These are phyloP conservation scores for Bilobella aurantiaca DNA, from an alignment of 1,140 invertebrate genomes.

Conservation along the genomic window DNA sequence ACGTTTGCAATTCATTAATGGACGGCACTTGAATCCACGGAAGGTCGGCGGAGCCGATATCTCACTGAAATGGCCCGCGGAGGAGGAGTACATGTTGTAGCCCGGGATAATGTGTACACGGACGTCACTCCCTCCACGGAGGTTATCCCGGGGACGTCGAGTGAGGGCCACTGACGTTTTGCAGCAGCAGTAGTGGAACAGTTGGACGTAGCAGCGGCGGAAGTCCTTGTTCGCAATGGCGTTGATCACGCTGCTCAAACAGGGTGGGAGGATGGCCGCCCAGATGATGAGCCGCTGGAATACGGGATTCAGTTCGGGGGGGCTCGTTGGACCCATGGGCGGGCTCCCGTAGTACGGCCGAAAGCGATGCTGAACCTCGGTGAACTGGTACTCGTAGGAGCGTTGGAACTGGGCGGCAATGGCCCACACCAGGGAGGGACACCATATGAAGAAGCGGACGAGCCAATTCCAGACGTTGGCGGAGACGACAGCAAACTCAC, in stretches of 20 bases:
- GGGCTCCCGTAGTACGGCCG: neutral
- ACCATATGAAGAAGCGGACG: conserved; percentile 30
- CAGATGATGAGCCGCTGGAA: conserved; percentile 30
- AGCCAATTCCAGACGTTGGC: conserved; percentile 31
- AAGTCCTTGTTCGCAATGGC: conserved; percentile 30
- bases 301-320: neutral
- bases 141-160: conserved; percentile 48
- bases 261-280: conserved; percentile 32
- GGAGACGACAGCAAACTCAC: conserved; percentile 32
- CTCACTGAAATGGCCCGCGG: conserved; percentile 48
- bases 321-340: neutral
- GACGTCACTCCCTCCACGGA: conserved; percentile 47
- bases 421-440: conserved; percentile 22
- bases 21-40: conserved; percentile 29
- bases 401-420: conserved; percentile 18
- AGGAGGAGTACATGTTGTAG: conserved; percentile 55
- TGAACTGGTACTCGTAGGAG: neutral
- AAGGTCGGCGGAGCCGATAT: conserved; percentile 19
- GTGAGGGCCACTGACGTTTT: conserved; percentile 64
- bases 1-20: conserved; percentile 23
- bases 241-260: conserved; percentile 32
- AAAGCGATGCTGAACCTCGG: conserved; percentile 5
- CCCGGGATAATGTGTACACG: conserved; percentile 66
- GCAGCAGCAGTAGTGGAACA: conserved; percentile 73
- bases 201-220: conserved; percentile 55